These are phyloP conservation scores for Hiodon tergisus DNA, from an alignment of 2,113 vertebrate species.

Conservation along the genomic window DNA sequence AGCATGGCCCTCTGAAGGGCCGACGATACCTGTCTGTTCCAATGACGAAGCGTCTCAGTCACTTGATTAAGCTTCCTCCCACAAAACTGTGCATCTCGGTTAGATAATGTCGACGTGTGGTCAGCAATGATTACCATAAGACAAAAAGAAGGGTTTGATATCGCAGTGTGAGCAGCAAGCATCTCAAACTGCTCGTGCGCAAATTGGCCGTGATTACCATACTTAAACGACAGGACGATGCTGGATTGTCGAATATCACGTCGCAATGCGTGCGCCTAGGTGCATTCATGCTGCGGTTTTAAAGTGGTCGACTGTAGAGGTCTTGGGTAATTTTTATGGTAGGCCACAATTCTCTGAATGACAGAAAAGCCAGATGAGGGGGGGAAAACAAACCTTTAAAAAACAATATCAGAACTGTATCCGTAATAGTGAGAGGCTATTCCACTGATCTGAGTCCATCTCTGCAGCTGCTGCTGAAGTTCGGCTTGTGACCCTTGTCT, in stretches of 20 bases:
- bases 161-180: neutral
- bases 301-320: neutral
- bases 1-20: neutral
- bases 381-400: neutral
- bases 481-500: conserved; percentile 18
- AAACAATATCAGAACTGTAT: neutral
- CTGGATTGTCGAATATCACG: neutral
- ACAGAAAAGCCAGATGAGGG: neutral
- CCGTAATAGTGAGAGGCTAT: conserved; percentile 16
- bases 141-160: neutral
- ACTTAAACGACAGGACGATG: neutral
- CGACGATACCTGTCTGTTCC: neutral
- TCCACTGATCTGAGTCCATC: conserved; percentile 12
- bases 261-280: too few species aligned
- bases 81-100: neutral
- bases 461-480: conserved; percentile 14
- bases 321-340: neutral
- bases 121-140: neutral
- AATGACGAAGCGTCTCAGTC: conserved; percentile 9
- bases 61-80: conserved; percentile 15
- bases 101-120: neutral
- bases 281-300: too few species aligned
- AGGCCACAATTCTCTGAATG: too few species aligned
- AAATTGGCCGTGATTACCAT: neutral
- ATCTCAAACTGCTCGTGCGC: neutral